Evolutionary conservation across 2,888 invertebrate genomes (phyloP), one percentile per base, ranked within the genome.

Genomic region (Proisotoma minuta): DNA sequence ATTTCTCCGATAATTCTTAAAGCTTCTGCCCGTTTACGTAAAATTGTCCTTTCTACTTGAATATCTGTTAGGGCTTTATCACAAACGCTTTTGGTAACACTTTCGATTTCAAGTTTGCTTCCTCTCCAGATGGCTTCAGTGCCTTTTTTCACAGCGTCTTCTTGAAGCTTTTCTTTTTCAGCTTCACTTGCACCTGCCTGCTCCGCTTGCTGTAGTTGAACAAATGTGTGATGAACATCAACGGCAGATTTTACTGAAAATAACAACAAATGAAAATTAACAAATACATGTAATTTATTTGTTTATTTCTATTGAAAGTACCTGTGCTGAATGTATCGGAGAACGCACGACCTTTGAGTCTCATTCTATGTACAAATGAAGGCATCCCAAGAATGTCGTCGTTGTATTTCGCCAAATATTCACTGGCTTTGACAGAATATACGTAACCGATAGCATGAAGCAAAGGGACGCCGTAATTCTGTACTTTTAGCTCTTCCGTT

Each of bases 81-180:
- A 67, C 72, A 73, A 48, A 73, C 72, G 39, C 64, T 62, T 8
- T 70, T 66, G 20, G 20, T 43, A 4, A 43, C 43, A 56, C 70
- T 68, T 50, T 73, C 73, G 22, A 73, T 71, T 68, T 73, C 73
- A 56, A 73, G 57, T 60, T 73, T 73, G 48, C 70, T 69, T 29
- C 72, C 72, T 65, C 70, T 71, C 73, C 73, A 73, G 51, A 73
- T 66, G 18, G 73, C 73, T 59, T 70, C 70, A 22, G 72, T 71
- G 54, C 73, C 73, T 48, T 72, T 72, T 23, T 68, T 63, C 12
- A 72, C 70, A 23, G 73, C 73, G 53, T 71, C 72, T 50, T 71
- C 70, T 23, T 72, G 71, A 23, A 72, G 49, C 29, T 66, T 69
- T 15, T 72, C 71, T 20, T 68, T 70, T n/a, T 69, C 72, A 2